Conservation (phyloP, 92 coral and sea anemone genomes). For the Chrysogorgia sp. region DNA sequence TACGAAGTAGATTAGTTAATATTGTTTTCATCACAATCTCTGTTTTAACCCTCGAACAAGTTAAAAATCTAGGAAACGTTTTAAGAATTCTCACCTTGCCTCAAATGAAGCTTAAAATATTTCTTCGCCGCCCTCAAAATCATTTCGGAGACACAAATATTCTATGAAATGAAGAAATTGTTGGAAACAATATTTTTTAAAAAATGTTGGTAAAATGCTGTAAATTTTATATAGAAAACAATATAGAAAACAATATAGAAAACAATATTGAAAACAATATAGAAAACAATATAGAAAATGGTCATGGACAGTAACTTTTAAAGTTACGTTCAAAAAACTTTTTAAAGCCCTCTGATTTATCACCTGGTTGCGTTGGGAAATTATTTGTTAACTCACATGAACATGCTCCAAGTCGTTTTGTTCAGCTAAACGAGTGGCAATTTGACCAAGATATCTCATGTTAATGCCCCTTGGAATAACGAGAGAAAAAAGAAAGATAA, state of each 20-base stretch:
- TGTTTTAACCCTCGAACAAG: too few species aligned
- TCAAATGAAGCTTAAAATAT: constrained; percentile 79
- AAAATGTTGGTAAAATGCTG: neutral
- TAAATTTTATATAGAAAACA: neutral
- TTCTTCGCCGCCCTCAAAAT: constrained; percentile 85
- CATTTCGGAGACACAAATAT: constrained; percentile 89
- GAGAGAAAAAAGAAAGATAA: neutral
- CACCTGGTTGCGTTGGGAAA: too few species aligned
- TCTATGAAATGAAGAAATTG: constrained; percentile 55
- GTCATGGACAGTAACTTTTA: too few species aligned
- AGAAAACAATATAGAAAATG: too few species aligned
- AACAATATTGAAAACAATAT: too few species aligned
- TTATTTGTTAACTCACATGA: constrained; percentile 76
- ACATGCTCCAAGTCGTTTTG: constrained; percentile 88
- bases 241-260: too few species aligned
- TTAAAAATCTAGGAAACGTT: neutral
- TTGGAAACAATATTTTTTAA: too few species aligned
- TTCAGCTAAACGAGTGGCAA: constrained; percentile 67
- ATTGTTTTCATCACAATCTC: too few species aligned
- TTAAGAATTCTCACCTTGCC: constrained; percentile 64
- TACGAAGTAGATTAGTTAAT: too few species aligned
- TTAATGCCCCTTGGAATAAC: constrained; percentile 98
- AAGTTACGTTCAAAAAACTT: too few species aligned
- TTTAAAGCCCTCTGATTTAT: too few species aligned
- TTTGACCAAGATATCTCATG: constrained; percentile 89